Conservation (phyloP, 2,113 vertebrate genomes). For the Hystrix brachyura region DNA sequence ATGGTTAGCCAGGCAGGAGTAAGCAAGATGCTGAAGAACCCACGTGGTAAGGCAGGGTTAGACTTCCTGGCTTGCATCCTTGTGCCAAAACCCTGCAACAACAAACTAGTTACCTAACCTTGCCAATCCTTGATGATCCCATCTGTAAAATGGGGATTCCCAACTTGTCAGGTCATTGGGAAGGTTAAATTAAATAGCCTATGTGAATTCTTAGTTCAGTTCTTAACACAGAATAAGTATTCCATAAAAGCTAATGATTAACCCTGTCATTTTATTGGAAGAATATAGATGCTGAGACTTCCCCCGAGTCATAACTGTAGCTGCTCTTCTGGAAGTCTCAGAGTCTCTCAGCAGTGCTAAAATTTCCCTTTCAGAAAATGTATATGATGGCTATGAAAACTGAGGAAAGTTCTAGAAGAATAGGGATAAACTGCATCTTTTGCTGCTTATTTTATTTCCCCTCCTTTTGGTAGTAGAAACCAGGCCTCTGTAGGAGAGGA, state of each 20-base stretch:
- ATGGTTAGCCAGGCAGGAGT: background rate
- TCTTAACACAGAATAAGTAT: background rate
- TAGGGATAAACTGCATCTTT: background rate
- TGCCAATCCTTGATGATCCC: background rate
- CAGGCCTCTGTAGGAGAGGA: background rate
- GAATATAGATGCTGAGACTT: background rate
- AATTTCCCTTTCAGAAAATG: slow-evolving; percentile 47
- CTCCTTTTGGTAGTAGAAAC: background rate
- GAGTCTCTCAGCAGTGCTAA: background rate
- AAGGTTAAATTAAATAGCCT: slow-evolving; percentile 21
- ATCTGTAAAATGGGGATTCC: background rate
- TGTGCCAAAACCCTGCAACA: background rate
- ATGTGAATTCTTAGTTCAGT: background rate
- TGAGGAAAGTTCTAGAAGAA: slow-evolving; percentile 6
- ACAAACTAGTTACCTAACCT: background rate
- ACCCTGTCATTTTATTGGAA: background rate
- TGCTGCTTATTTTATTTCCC: background rate
- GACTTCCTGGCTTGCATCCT: background rate
- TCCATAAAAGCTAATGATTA: background rate
- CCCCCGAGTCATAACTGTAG: background rate
- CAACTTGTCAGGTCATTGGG: background rate
- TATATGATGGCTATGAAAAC: background rate
- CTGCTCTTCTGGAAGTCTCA: slow-evolving; percentile 42
- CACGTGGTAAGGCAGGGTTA: background rate
- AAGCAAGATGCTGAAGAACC: background rate